These are phyloP conservation scores for Drosophila lini DNA, from an alignment of 1,140 invertebrate genomes.

Conservation along the genomic window DNA sequence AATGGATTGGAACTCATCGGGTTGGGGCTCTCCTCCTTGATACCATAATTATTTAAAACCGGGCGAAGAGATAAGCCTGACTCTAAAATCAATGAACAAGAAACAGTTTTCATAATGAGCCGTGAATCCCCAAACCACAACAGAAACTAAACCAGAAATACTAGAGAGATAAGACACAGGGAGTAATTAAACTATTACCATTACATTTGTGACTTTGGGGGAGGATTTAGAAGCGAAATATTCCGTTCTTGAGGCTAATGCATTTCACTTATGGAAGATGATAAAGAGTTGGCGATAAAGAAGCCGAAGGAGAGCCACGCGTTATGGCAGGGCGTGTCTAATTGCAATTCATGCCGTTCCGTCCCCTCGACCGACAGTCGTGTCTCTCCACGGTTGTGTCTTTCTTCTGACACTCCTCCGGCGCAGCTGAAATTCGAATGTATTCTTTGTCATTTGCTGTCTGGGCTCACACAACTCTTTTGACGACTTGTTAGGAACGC, in stretches of 20 bases:
- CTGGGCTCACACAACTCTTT: slow-evolving; percentile 52
- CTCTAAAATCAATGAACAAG: slow-evolving; percentile 20
- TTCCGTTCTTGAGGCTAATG: slow-evolving; percentile 62
- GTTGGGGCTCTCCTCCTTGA: not conserved
- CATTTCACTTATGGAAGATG: slow-evolving; percentile 60
- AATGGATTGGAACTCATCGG: slow-evolving; percentile 36
- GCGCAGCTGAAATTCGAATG: slow-evolving; percentile 54
- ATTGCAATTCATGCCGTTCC: slow-evolving; percentile 53
- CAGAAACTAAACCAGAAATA: not conserved
- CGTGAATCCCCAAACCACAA: slow-evolving; percentile 24
- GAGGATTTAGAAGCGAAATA: slow-evolving; percentile 35
- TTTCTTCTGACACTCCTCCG: slow-evolving; percentile 30
- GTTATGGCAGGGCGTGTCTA: slow-evolving; percentile 52
- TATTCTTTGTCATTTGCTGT: slow-evolving; percentile 32
- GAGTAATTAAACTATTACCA: slow-evolving; percentile 59
- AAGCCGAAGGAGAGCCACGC: slow-evolving; percentile 1
- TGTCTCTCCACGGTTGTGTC: slow-evolving; percentile 41
- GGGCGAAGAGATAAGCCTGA: slow-evolving; percentile 18
- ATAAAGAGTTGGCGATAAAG: slow-evolving; percentile 59
- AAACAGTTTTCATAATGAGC: slow-evolving; percentile 16
- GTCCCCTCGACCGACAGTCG: slow-evolving; percentile 42
- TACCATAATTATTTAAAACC: not conserved
- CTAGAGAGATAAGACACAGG: slow-evolving; percentile 23
- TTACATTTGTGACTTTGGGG: slow-evolving; percentile 2
- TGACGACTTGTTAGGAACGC: slow-evolving; percentile 63